phyloP scores from a whole-genome alignment of 2,797 vertebrate species.

The Fratercula arctica region DNA sequence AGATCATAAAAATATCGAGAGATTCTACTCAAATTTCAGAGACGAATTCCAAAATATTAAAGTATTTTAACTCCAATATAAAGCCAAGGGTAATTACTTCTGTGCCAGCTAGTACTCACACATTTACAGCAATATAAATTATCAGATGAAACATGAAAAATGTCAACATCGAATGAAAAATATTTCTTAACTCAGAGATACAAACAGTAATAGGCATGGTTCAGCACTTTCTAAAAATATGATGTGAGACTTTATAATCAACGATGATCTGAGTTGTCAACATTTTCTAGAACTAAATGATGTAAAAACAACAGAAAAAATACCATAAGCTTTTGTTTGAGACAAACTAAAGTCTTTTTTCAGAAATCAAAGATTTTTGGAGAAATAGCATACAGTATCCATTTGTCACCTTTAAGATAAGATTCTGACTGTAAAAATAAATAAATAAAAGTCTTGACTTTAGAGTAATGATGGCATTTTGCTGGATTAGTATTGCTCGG shows the following conservation, averaged over 20 bases:
- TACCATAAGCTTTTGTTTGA: neutral
- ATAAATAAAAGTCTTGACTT: neutral
- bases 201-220: neutral
- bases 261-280: neutral
- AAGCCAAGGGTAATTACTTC: neutral
- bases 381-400: neutral
- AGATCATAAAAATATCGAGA: slow-evolving; percentile 1
- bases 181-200: neutral
- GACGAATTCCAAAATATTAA: neutral
- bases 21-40: neutral
- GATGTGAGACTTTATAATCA: neutral
- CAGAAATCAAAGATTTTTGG: neutral
- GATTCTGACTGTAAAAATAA: neutral
- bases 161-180: neutral
- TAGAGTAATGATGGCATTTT: neutral
- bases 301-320: slow-evolving; percentile 17
- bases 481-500: neutral
- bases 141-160: slow-evolving; percentile 5
- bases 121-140: neutral
- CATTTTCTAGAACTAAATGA: neutral
- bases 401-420: neutral
- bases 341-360: neutral
- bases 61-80: neutral
- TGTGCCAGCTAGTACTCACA: neutral
- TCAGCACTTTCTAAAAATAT: slow-evolving; percentile 12